These are phyloP conservation scores for Physocephala rufipes DNA, from an alignment of 2,888 invertebrate species.

Conservation along the genomic window DNA sequence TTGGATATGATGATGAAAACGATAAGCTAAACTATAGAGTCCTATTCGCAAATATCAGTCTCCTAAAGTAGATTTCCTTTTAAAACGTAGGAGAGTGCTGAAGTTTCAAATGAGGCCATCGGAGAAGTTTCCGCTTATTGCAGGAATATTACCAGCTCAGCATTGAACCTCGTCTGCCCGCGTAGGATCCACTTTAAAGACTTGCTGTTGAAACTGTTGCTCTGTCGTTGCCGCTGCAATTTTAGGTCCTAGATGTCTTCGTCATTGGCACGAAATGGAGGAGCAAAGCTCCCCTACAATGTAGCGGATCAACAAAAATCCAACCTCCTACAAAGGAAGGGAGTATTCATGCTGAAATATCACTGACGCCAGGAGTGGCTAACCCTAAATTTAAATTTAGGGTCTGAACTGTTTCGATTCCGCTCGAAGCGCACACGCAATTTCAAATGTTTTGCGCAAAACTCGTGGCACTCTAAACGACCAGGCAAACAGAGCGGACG, in stretches of 20 bases:
- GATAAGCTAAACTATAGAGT: too few relatives aligned
- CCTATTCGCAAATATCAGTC: too few relatives aligned
- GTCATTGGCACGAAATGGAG: background rate
- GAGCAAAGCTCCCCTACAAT: too few relatives aligned
- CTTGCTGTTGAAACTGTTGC: too few relatives aligned
- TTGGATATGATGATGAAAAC: too few relatives aligned
- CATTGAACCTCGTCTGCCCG: background rate
- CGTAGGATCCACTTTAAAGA: too few relatives aligned
- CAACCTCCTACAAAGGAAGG: background rate
- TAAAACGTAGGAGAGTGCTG: background rate
- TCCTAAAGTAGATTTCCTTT: background rate
- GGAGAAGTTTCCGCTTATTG: background rate
- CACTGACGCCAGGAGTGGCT: background rate
- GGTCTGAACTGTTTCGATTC: conserved; percentile 11
- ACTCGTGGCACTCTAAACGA: conserved; percentile 65
- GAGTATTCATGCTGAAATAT: background rate
- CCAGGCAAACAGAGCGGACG: conserved; percentile 57
- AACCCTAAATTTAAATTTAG: too few relatives aligned
- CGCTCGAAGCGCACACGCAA: conserved; percentile 35
- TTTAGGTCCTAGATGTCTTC: too few relatives aligned
- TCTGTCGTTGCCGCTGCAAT: too few relatives aligned
- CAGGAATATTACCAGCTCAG: background rate
- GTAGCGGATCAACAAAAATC: background rate
- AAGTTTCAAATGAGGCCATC: background rate
- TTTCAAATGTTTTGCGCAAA: conserved; percentile 60